Evolutionary conservation across 2,113 vertebrate species (phyloP), one percentile per base, ranked within the genome.

Genomic region (Trachemys scripta): DNA sequence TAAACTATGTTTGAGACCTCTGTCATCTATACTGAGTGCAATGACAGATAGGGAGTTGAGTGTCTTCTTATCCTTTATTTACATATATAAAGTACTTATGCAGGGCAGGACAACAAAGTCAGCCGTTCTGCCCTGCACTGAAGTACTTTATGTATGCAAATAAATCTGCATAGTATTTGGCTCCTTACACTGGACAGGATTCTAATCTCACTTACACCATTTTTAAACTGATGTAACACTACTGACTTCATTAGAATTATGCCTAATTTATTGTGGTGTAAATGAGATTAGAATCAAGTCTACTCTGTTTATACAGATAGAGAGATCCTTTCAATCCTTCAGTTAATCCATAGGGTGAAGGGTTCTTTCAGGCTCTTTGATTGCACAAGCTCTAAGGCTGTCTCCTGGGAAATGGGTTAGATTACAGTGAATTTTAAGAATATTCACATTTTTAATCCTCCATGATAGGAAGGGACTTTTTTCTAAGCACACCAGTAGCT

Each of bases 1-100:
- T 54, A 92, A 92, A 78, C 56, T 90, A 90, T 89, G 82, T 92
- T 83, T 88, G 89, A 94, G 50, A 93, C 57, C 22, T 95, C 94
- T 93, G 91, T 88, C 87, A 90, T 92, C 85, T 95, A 79, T 89
- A 91, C 47, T 72, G 84, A 93, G 13, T 79, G 45, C 72, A 96
- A 88, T 90, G 83, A 88, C 53, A 95, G 90, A 88, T 69, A 72
- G 0, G 0, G n/a, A 91, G 17, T 19, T 84, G 38, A n/a, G 9
- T 90, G 49, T 84, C 50, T 87, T 31, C 42, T 89, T 85, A 88
- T n/a, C 35, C 29, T 20, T 65, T 82, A 49, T 93, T 93, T 95
- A 88, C 90, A 92, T 56, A 92, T 59, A 80, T 45, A 50, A 79
- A 92, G 22, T 80, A 47, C 42, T 94, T 91, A 86, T 47, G 17